Base-by-base conservation (phyloP, 2,888 invertebrate species). In the Coecobrya sp. region DNA sequence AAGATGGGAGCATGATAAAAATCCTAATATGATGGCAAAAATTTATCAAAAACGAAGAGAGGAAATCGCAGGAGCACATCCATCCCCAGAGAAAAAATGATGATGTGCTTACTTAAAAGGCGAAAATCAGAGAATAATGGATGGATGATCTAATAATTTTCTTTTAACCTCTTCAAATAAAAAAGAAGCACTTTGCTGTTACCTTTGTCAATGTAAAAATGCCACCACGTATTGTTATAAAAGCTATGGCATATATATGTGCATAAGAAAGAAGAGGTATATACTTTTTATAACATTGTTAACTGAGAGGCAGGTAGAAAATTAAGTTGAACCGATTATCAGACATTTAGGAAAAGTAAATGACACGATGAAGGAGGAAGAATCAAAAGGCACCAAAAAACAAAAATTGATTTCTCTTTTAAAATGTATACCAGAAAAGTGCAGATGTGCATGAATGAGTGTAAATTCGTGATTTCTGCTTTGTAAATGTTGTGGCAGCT, bases 401-500 rank as follows among this genome's bases (percentile, higher is more conserved):
- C 49, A 42, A 42, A 92, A 86, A 93, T 92, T 91, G 91, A 91
- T 87, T 87, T 86, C 25, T 86, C 36, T 86, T n/a, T 27, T 55
- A 55, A 79, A 49, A 49, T 79, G 22, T 36, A 45, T 16, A 16
- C 16, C 10, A n/a, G n/a, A n/a, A n/a, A n/a, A n/a, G 1, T 30
- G 0, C n/a, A n/a, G n/a, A n/a, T 49, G 13, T 87, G 7, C 36
- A 36, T 36, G 36, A 36, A 36, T 4, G 36, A 2, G 82, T 19
- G 19, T 7, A 59, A 59, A 59, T n/a, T 16, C 5, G 19, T 90
- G 84, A 85, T 84, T 42, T 42, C 22, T 86, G 85, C 90, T 91
- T 93, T 73, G 89, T 92, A 93, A 93, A 93, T 93, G 92, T 93
- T 93, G 91, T 93, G 93, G 93, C 93, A 93, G 82, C 81, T 87